phyloP scores from a whole-genome alignment of 2,797 vertebrate species.

The Simalia tracyae region DNA sequence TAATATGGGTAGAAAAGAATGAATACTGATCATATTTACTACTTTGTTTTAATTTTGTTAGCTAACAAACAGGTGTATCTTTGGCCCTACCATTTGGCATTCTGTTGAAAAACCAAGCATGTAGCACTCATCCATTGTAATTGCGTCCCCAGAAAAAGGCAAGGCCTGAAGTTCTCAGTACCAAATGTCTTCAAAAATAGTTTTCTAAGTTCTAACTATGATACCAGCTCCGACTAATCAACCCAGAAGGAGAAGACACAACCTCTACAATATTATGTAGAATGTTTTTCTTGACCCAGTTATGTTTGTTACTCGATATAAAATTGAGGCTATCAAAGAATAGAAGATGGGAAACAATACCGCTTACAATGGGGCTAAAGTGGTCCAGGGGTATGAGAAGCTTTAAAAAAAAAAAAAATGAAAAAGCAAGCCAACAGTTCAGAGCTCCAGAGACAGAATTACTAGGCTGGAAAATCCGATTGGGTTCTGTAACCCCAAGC shows the following conservation, averaged over 20 bases:
- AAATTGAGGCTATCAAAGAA: constrained; percentile 6
- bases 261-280: neutral
- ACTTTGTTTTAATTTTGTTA: neutral
- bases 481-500: neutral
- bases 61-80: neutral
- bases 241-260: neutral
- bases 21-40: neutral
- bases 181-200: neutral
- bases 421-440: neutral
- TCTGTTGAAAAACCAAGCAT: neutral
- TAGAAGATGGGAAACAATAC: neutral
- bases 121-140: neutral
- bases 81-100: neutral
- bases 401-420: neutral
- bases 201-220: neutral
- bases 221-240: neutral
- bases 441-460: neutral
- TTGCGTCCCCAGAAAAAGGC: neutral
- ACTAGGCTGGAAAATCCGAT: constrained; percentile 1
- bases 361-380: neutral
- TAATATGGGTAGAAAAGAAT: neutral
- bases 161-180: neutral
- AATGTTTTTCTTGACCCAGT: constrained; percentile 21
- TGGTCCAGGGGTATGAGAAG: neutral
- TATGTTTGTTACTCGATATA: constrained; percentile 12